These are phyloP conservation scores for Rhinopomastus cyanomelas DNA, from an alignment of 2,113 vertebrate species.

Conservation along the genomic window DNA sequence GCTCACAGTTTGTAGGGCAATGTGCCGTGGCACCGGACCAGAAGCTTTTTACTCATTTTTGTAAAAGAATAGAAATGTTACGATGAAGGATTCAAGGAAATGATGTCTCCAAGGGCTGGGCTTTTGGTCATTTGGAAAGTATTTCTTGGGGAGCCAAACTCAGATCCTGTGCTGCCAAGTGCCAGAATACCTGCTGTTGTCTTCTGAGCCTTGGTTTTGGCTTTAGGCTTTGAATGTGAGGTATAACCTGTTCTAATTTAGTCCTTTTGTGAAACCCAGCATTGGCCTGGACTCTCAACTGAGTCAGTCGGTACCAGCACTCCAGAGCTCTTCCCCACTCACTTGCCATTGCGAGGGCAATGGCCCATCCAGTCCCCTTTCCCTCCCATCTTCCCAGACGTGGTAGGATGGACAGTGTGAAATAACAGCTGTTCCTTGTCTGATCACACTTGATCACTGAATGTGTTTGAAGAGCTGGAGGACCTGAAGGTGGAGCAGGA, in stretches of 20 bases:
- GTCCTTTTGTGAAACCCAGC: background rate
- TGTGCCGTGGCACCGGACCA: background rate
- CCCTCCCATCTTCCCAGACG: background rate
- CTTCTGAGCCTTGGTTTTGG: background rate
- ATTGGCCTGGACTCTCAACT: background rate
- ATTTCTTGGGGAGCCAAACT: background rate
- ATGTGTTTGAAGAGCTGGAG: background rate
- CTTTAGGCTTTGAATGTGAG: background rate
- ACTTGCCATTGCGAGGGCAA: background rate
- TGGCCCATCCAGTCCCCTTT: accelerated
- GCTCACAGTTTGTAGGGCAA: background rate
- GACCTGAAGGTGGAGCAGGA: background rate
- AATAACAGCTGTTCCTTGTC: background rate
- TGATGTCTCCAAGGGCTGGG: background rate
- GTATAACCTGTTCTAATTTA: background rate
- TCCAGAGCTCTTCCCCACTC: background rate
- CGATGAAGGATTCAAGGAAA: background rate
- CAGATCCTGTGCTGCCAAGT: background rate
- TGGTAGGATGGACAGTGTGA: background rate
- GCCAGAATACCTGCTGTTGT: background rate
- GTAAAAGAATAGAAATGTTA: background rate
- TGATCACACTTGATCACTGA: background rate
- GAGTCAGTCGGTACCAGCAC: background rate
- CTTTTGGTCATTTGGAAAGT: background rate
- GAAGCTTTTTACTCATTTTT: background rate